Evolutionary conservation across 2,888 invertebrate genomes (phyloP).

Genomic region (Argynnis bischoffii): DNA sequence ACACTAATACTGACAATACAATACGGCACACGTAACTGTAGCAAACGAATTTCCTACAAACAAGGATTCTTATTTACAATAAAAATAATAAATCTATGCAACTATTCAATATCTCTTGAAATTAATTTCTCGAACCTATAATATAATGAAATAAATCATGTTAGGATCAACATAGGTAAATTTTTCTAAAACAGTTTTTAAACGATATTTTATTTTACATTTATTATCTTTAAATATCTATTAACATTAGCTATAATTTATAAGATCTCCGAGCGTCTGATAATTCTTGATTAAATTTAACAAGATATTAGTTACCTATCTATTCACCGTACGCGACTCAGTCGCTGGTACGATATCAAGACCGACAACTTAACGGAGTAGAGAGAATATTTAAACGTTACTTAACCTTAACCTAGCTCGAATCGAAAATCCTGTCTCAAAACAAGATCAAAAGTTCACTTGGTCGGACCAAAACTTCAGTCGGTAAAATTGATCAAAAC

Average conservation of each 20-base stretch:
- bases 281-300: slow-evolving; percentile 77
- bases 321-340: slow-evolving; percentile 67
- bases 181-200: slow-evolving; percentile 80
- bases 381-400: slow-evolving; percentile 65
- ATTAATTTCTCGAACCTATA: slow-evolving; percentile 63
- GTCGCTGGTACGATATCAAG: slow-evolving; percentile 57
- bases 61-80: slow-evolving; percentile 70
- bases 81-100: slow-evolving; percentile 58
- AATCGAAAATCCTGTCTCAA: slow-evolving; percentile 74
- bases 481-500: slow-evolving; percentile 79
- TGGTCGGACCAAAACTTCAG: slow-evolving; percentile 82
- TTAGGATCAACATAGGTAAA: slow-evolving; percentile 79
- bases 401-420: slow-evolving; percentile 64
- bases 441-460: slow-evolving; percentile 80
- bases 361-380: slow-evolving; percentile 68
- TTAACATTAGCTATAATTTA: slow-evolving; percentile 81
- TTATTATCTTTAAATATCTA: slow-evolving; percentile 75
- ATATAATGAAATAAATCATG: slow-evolving; percentile 68
- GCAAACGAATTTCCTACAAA: slow-evolving; percentile 71
- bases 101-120: slow-evolving; percentile 69
- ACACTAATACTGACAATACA: slow-evolving; percentile 49
- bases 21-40: slow-evolving; percentile 73
- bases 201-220: slow-evolving; percentile 76
- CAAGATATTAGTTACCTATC: slow-evolving; percentile 80
- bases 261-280: slow-evolving; percentile 78